Conservation (phyloP, 2,797 vertebrate genomes). For the Lithobates pipiens region DNA sequence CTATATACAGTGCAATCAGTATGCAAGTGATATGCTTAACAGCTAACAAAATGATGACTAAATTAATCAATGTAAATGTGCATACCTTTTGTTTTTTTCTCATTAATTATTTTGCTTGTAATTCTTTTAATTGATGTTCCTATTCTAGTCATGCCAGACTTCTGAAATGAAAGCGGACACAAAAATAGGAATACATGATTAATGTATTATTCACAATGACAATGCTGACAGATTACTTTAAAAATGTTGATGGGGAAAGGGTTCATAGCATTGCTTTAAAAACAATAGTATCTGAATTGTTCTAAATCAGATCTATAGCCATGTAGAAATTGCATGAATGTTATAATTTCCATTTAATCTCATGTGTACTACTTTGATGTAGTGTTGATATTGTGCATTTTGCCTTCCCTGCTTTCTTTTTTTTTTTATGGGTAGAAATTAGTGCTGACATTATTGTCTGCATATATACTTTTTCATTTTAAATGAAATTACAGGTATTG, state of each 20-base stretch:
- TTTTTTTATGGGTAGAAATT: background rate
- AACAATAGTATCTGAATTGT: slow-evolving; percentile 51
- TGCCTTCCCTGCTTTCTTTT: background rate
- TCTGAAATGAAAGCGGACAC: slow-evolving; percentile 30
- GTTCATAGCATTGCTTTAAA: slow-evolving; percentile 51
- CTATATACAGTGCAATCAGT: slow-evolving; percentile 16
- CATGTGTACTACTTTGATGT: slow-evolving; percentile 80
- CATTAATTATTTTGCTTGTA: slow-evolving; percentile 58
- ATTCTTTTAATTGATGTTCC: slow-evolving; percentile 61
- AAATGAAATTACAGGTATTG: too few relatives aligned
- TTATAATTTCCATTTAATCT: slow-evolving; percentile 78
- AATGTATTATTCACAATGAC: slow-evolving; percentile 31
- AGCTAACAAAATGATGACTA: slow-evolving; percentile 33
- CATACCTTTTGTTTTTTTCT: slow-evolving; percentile 60
- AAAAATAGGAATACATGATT: slow-evolving; percentile 28
- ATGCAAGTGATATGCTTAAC: slow-evolving; percentile 23
- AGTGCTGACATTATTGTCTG: background rate
- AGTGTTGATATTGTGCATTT: slow-evolving; percentile 68
- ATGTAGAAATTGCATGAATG: slow-evolving; percentile 72
- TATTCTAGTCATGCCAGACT: slow-evolving; percentile 63
- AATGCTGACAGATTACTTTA: slow-evolving; percentile 26
- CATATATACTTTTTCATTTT: background rate
- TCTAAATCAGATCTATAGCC: slow-evolving; percentile 60
- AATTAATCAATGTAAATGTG: slow-evolving; percentile 55
- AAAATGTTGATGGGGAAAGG: slow-evolving; percentile 52